Percentiles rank a stretch among this genome's conserved stretches.
Conservation (phyloP, 1,140 invertebrate genomes). For the Diabrotica virgifera region DNA sequence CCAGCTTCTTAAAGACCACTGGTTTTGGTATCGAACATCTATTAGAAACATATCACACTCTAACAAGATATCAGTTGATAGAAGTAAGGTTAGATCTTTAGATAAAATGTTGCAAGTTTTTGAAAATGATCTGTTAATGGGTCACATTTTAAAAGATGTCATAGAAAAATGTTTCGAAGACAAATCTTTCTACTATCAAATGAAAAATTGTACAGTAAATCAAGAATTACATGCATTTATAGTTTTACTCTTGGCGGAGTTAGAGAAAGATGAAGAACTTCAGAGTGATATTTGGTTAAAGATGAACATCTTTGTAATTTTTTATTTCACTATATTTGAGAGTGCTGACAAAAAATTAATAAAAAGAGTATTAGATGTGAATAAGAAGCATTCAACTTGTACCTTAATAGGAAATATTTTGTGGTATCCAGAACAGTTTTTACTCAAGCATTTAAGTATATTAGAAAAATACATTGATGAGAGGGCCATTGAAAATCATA, state of each 20-base stretch:
- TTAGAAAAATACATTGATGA: slow-evolving; percentile 58
- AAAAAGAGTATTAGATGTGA: slow-evolving; percentile 67
- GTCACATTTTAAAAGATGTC: slow-evolving; percentile 62
- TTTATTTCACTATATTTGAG: slow-evolving; percentile 74
- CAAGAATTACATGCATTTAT: slow-evolving; percentile 73
- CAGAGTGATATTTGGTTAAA: slow-evolving; percentile 65
- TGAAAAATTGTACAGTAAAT: slow-evolving; percentile 64
- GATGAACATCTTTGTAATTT: slow-evolving; percentile 67
- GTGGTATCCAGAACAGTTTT: slow-evolving; percentile 79
- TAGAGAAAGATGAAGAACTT: slow-evolving; percentile 63
- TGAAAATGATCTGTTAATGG: slow-evolving; percentile 60
- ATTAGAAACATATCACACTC: slow-evolving; percentile 67
- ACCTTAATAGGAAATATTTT: slow-evolving; percentile 71
- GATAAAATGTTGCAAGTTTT: slow-evolving; percentile 65
- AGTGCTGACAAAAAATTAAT: slow-evolving; percentile 75
- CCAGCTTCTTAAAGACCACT: slow-evolving; percentile 63
- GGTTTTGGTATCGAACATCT: slow-evolving; percentile 67
- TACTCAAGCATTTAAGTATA: slow-evolving; percentile 60
- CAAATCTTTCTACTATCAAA: slow-evolving; percentile 52
- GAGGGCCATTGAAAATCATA: slow-evolving; percentile 57
- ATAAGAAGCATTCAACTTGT: slow-evolving; percentile 75
- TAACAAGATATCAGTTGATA: slow-evolving; percentile 58
- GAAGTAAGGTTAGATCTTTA: slow-evolving; percentile 59
- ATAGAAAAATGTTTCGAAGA: slow-evolving; percentile 67
- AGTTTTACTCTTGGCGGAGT: slow-evolving; percentile 59